A percentile compares a stretch with the other conserved stretches of the same genome.
phyloP scores from a whole-genome alignment of 2,888 invertebrate genomes.

The Oscheius myriophilus region DNA sequence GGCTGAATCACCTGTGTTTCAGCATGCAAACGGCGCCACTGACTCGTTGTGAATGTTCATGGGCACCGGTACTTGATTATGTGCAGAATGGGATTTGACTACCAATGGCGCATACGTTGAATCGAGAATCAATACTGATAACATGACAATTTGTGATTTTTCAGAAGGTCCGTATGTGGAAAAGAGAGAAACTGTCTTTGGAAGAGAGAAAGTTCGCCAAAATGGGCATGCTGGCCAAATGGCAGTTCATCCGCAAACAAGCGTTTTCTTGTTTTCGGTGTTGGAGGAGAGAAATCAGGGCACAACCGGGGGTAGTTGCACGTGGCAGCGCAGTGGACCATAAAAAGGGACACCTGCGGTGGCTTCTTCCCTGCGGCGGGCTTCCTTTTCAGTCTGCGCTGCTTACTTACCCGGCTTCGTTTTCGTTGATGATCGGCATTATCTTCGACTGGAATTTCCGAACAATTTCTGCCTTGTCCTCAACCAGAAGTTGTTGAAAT shows the following conservation, averaged over 20 bases:
- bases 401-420: constrained; percentile 11
- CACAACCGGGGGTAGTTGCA: too few relatives aligned
- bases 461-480: constrained; percentile 45
- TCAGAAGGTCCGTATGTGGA: too few relatives aligned
- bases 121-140: constrained; percentile 14
- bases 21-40: constrained; percentile 15
- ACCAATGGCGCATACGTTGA: constrained; percentile 20
- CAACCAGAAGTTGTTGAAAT: constrained; percentile 37
- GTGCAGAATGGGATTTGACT: constrained; percentile 31
- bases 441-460: constrained; percentile 37
- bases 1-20: constrained; percentile 26
- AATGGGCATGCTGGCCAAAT: too few relatives aligned
- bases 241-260: too few relatives aligned
- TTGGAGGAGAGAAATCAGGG: too few relatives aligned
- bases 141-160: neutral
- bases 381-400: too few relatives aligned
- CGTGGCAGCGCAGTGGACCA: too few relatives aligned
- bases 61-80: constrained; percentile 30
- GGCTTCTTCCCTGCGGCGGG: too few relatives aligned
- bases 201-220: too few relatives aligned
- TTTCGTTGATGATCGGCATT: constrained; percentile 21
- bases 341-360: too few relatives aligned
- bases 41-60: constrained; percentile 25
- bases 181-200: too few relatives aligned
- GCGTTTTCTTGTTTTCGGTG: too few relatives aligned